Conservation (phyloP, 1,140 invertebrate genomes). For the Antheraea pernyi region DNA sequence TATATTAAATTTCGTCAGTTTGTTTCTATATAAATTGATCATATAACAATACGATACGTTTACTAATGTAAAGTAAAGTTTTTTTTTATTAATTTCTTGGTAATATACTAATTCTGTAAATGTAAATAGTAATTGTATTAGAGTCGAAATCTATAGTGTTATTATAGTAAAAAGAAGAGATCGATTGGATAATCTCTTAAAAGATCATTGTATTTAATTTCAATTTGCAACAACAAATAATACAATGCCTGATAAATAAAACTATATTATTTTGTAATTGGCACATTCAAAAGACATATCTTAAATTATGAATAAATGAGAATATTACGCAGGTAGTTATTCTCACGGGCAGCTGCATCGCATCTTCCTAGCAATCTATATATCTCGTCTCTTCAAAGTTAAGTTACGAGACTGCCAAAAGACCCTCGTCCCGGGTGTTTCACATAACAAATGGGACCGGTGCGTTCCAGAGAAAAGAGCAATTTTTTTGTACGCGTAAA, state of each 20-base stretch:
- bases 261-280: too few species aligned
- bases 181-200: not conserved
- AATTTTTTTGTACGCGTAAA: conserved; percentile 38
- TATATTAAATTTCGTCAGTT: not conserved
- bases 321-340: not conserved
- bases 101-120: not conserved
- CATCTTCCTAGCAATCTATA: conserved; percentile 18
- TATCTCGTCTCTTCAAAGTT: conserved; percentile 35
- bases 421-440: conserved; percentile 33
- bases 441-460: conserved; percentile 33
- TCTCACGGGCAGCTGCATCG: not conserved
- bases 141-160: too few species aligned
- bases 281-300: not conserved
- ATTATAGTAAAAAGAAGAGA: not conserved
- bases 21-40: not conserved
- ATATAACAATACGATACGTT: too few species aligned
- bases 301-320: not conserved
- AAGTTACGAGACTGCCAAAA: conserved; percentile 38
- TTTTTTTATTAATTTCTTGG: too few species aligned
- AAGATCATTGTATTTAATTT: too few species aligned
- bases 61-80: too few species aligned
- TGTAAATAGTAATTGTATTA: too few species aligned
- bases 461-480: conserved; percentile 30
- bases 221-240: too few species aligned
- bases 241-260: not conserved